Evolutionary conservation across 1,140 invertebrate genomes (phyloP).

Genomic region (Aethina tumida): DNA sequence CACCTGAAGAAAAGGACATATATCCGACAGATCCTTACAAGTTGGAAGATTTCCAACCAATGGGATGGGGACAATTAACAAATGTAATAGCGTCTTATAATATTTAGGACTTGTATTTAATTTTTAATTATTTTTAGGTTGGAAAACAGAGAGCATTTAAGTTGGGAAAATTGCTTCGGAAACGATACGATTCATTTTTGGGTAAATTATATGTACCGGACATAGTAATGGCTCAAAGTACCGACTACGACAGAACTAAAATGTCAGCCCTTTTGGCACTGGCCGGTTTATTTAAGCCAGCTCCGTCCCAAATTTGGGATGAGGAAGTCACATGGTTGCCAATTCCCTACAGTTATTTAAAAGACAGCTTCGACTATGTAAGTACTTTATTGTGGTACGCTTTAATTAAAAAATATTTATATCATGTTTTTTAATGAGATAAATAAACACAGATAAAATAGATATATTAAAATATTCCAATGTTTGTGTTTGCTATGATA

Average conservation of each 20-base stretch:
- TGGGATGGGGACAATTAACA: conserved; percentile 28
- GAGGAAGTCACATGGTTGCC: conserved; percentile 43
- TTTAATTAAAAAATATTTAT: not conserved
- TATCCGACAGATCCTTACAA: conserved; percentile 28
- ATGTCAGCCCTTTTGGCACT: conserved; percentile 46
- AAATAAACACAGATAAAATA: not conserved
- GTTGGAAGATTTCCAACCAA: conserved; percentile 21
- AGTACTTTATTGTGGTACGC: conserved; percentile 4
- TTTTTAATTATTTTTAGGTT: conserved; percentile 14
- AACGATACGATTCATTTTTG: conserved; percentile 51
- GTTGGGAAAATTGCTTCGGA: conserved; percentile 49
- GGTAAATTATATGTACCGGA: conserved; percentile 47
- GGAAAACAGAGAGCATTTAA: conserved; percentile 46
- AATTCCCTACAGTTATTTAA: conserved; percentile 41
- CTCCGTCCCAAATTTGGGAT: conserved; percentile 36
- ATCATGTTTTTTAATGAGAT: not conserved
- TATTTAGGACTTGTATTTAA: no score
- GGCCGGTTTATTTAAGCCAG: conserved; percentile 39
- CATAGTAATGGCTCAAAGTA: conserved; percentile 20
- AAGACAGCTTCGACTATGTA: conserved; percentile 40
- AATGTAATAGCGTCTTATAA: conserved; percentile 27
- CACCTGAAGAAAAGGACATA: conserved; percentile 24
- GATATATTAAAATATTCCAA: not conserved
- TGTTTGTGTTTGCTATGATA: no score
- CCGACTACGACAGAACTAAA: conserved; percentile 47